Percentiles rank a stretch among this genome's conserved stretches.
These are phyloP conservation scores for Oreochromis mossambicus DNA, from an alignment of 2,797 vertebrate genomes.

Conservation along the genomic window DNA sequence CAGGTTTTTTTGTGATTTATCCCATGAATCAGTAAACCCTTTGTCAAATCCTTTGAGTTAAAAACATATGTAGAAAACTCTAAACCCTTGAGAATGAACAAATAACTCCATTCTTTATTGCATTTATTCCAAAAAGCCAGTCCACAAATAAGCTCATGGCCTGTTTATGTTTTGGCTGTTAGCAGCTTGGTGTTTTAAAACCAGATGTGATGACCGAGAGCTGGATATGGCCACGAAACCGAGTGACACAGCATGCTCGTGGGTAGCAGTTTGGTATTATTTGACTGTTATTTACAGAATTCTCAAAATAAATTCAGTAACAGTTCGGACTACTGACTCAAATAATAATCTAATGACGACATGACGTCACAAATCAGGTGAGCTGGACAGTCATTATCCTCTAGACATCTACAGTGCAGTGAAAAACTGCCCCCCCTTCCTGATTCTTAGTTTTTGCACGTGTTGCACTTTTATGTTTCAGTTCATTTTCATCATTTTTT, in stretches of 20 bases:
- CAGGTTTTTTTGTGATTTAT: neutral
- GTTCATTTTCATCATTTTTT: neutral
- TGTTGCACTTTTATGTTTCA: neutral
- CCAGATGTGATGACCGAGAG: neutral
- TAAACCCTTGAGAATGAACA: neutral
- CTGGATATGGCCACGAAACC: neutral
- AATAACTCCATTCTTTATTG: neutral
- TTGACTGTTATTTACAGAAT: neutral
- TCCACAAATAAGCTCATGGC: neutral
- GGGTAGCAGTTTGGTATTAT: neutral
- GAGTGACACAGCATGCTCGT: neutral
- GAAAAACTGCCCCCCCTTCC: neutral
- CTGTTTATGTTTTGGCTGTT: neutral
- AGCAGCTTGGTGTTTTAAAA: neutral
- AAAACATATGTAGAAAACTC: neutral
- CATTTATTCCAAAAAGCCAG: neutral
- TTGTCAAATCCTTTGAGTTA: neutral
- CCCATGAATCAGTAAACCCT: neutral
- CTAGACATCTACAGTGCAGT: neutral
- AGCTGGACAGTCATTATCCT: neutral
- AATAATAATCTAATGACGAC: neutral
- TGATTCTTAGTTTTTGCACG: accelerated
- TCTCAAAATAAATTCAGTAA: neutral
- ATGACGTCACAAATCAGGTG: neutral
- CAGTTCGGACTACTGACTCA: neutral